A percentile compares a stretch with the other conserved stretches of the same genome.
These are phyloP conservation scores for Pseudolaguvia tuberculata DNA, from an alignment of 2,113 vertebrate species.

Conservation along the genomic window DNA sequence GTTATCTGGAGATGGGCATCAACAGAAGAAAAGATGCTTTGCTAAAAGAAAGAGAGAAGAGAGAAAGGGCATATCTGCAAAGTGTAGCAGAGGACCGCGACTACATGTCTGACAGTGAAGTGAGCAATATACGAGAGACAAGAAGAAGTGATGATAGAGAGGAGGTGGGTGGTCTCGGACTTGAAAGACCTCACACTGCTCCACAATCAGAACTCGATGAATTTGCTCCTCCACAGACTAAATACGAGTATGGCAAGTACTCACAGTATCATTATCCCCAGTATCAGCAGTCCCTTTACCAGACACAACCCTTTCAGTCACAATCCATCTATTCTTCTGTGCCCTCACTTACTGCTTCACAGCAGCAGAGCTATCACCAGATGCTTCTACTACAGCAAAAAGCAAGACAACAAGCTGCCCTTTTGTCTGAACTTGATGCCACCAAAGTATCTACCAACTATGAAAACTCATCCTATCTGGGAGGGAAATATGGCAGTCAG, in stretches of 20 bases:
- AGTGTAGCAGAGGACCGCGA: slow-evolving; percentile 96
- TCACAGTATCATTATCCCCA: slow-evolving; percentile 89
- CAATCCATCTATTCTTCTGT: slow-evolving; percentile 89
- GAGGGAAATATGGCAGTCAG: slow-evolving; percentile 88
- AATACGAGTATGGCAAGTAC: slow-evolving; percentile 86
- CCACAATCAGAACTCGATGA: slow-evolving; percentile 89
- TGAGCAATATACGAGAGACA: slow-evolving; percentile 85
- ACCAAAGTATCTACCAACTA: slow-evolving; percentile 88
- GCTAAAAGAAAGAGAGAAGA: slow-evolving; percentile 91
- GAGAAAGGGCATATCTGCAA: slow-evolving; percentile 93
- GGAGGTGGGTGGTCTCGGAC: slow-evolving; percentile 71
- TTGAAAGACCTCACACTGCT: slow-evolving; percentile 89
- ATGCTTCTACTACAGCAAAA: slow-evolving; percentile 92
- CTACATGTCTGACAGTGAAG: slow-evolving; percentile 99
- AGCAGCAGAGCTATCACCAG: slow-evolving; percentile 86
- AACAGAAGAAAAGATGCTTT: slow-evolving; percentile 93
- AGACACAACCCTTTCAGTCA: slow-evolving; percentile 85
- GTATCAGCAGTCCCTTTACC: slow-evolving; percentile 87
- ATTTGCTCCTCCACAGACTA: slow-evolving; percentile 89
- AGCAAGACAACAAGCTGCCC: slow-evolving; percentile 78
- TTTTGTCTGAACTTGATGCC: slow-evolving; percentile 84
- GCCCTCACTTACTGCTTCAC: slow-evolving; percentile 82
- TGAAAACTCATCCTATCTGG: slow-evolving; percentile 82
- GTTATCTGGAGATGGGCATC: slow-evolving; percentile 98
- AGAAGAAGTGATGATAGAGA: slow-evolving; percentile 66